phyloP scores from a whole-genome alignment of 2,888 invertebrate genomes.

The Eretmocerus hayati region DNA sequence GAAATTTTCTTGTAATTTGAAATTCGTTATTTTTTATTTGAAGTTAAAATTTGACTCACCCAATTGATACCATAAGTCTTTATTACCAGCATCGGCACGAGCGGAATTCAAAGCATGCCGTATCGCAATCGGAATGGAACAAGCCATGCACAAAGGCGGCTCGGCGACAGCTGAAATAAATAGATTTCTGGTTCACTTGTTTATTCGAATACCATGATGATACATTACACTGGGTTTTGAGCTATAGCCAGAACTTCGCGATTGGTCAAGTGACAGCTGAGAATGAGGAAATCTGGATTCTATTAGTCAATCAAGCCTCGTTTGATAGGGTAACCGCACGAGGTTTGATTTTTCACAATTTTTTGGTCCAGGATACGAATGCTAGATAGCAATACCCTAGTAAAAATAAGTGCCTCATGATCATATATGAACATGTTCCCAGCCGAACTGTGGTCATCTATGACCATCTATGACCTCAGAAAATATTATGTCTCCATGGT shows the following conservation, averaged over 20 bases:
- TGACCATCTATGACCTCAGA: too few relatives aligned
- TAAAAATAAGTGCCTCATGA: too few relatives aligned
- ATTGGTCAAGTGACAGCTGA: background rate
- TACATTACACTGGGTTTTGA: background rate
- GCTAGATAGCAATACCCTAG: conserved; percentile 58
- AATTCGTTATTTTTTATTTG: background rate
- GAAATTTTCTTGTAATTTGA: background rate
- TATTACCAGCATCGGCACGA: conserved; percentile 57
- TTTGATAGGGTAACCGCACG: too few relatives aligned
- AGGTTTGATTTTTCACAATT: background rate
- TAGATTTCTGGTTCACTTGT: too few relatives aligned
- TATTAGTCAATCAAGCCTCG: too few relatives aligned
- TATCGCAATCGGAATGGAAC: conserved; percentile 55
- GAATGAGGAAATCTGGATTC: background rate
- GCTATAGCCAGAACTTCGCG: background rate
- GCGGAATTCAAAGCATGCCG: conserved; percentile 63
- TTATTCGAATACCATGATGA: background rate
- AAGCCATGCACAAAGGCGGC: conserved; percentile 50
- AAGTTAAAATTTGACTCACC: conserved; percentile 43
- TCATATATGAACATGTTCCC: too few relatives aligned
- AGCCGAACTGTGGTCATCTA: too few relatives aligned
- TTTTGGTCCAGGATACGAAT: conserved; percentile 24
- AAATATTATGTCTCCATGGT: too few relatives aligned
- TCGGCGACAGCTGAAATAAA: conserved; percentile 53
- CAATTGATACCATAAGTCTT: conserved; percentile 54